Base-by-base conservation (phyloP, 1,140 invertebrate species). In the Globodera rostochiensis region DNA sequence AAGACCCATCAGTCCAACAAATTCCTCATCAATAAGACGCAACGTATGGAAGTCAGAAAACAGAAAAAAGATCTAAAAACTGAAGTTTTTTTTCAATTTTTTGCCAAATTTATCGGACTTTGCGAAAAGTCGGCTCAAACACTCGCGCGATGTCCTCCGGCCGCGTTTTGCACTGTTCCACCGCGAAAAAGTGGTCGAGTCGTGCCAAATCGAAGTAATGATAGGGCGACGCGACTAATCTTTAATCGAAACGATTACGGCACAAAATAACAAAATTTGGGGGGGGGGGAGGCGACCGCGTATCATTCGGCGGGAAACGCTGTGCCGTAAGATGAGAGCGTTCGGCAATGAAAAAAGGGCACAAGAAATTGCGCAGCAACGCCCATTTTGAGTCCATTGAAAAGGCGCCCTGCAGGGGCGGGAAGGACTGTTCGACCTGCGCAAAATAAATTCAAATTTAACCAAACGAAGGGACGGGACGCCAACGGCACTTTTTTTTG, bases 351-450 rank as follows among this genome's bases (percentile, higher is more conserved):
- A 84, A 21, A 73, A 84, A 84, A 15, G 80, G 82, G 71, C 46
- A 85, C 46, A 85, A 82, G 57, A 84, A 84, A 13, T 84, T 84
- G 36, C 83, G 85, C 49, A 84, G 50, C 57, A 84, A 13, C 6
- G 83, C 7, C 83, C 83, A 84, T 67, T 83, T 50, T 36, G 49
- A 47, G 11, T 73, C 53, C 13, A 53, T 5, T 13, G 60, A 15
- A 81, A 79, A 75, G 45, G 53, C 74, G 25, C 7, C 13, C 19
- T 53, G 76, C 15, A 84, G 73, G 7, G 15, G 46, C 15, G 49
- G 21, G 21, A 80, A 80, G 69, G 67, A 49, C 50, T 78, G 50
- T 45, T 69, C 46, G 0, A 78, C 19, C 76, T 78, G 49, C 19
- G 36, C 9, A 71, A 53, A 19, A 46, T 19, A 50, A 53, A 47